Conservation (phyloP, 2,888 invertebrate genomes). For the Polietes domitor region DNA sequence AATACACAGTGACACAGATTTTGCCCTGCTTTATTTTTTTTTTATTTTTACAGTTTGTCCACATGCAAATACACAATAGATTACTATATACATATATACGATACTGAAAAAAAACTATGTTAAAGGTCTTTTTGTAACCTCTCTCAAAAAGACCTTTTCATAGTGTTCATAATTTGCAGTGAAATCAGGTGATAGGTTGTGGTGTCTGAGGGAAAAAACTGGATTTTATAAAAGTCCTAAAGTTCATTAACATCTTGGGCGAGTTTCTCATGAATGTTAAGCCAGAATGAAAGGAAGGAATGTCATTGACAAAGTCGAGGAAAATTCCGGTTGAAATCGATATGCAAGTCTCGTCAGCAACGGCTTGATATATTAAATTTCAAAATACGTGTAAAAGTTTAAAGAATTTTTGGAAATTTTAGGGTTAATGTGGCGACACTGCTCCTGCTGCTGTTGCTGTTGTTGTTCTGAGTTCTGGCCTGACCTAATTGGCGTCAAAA, state of each 20-base stretch:
- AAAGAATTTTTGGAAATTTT: background rate
- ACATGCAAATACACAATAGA: background rate
- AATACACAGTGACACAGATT: conserved; percentile 61
- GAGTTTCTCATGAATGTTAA: background rate
- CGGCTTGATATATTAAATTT: background rate
- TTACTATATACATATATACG: background rate
- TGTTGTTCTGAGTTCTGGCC: too few species aligned
- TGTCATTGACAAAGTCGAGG: background rate
- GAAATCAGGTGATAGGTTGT: conserved; percentile 6
- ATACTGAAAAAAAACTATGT: background rate
- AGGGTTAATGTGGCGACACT: background rate
- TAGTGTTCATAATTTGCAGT: conserved; percentile 12
- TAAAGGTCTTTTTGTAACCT: conserved; percentile 36
- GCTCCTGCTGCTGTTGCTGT: background rate
- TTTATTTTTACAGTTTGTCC: background rate
- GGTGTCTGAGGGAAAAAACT: background rate
- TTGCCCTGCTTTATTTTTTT: conserved; percentile 22
- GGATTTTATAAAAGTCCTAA: background rate
- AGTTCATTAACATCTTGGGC: background rate
- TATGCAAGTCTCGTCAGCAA: background rate
- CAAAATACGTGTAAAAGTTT: background rate
- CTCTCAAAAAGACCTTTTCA: too few species aligned
- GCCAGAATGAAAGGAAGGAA: background rate
- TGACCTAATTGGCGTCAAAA: background rate
- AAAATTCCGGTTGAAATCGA: conserved; percentile 14